Base-by-base conservation (phyloP, 1,140 invertebrate species). In the Lasaia peninsularis region DNA sequence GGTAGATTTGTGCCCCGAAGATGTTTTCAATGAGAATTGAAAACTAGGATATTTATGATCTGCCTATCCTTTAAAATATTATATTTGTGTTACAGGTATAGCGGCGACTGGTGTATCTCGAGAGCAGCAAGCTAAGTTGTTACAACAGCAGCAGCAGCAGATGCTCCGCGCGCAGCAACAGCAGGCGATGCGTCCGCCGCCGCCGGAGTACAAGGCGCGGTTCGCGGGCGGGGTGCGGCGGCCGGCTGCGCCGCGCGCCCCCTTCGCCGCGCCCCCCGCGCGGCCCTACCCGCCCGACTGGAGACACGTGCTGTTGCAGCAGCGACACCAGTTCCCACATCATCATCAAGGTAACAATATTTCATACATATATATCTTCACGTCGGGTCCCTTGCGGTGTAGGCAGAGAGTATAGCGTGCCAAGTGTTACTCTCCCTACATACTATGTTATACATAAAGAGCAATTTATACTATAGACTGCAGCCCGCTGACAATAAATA, bases 181-280 rank as follows among this genome's bases (percentile, higher is more conserved):
- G 49, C 78, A 91, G 88, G 88, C 90, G 79, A 53, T 53, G 52
- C 89, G 94, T 48, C 94, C 94, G 11, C 94, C 94, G 16, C 94
- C 94, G 21, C 94, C 94, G 1, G 94, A 95, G 75, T 95, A 95
- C 80, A 95, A 94, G 86, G 91, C 93, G 89, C 71, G 92, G 87
- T 80, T 91, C 93, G 88, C 92, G 92, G 91, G 92, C 91, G 69
- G 77, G 65, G 60, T 78, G 70, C 77, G 20, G 72, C 73, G 82
- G 69, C 16, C 62, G 90, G 89, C 58, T 52, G 86, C 90, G 67
- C 86, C 71, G 78, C 92, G 67, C 91, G 93, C 48, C 91, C 94
- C 54, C 91, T 93, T 44, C 92, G 94, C 37, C 93, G 93, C 78
- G 92, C 94, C 80, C 92, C 94, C 80, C 62, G 65, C 74, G 86